Evolutionary conservation across 2,113 vertebrate species (phyloP), one percentile per base, ranked within the genome.

Genomic region (Leuciscus idus): DNA sequence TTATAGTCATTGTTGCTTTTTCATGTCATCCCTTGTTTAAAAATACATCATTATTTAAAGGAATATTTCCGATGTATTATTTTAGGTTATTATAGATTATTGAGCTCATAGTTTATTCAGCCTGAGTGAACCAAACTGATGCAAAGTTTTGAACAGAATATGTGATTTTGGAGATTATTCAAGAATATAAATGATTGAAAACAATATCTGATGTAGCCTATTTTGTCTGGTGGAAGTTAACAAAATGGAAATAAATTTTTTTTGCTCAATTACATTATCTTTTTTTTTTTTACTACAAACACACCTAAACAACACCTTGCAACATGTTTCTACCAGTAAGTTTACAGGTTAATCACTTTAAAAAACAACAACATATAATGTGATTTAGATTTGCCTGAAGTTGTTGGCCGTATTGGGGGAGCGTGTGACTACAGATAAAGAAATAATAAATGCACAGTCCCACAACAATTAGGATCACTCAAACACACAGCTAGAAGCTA

Each of bases 391-490:
- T 95, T 77, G 94, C 92, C 93, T 91, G 87, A 90, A 94, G 95
- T 95, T 94, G 93, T 96, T 75, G 43, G 43, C 3, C 0, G 5
- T 95, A 95, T 95, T 94, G 94, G 91, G 70, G 85, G 94, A 95
- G 93, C 93, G 94, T 93, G 43, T 92, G 92, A 91, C 93, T 91
- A 88, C 86, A 95, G 95, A 96, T 96, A 92, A 92, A 92, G 93
- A 92, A 95, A 92, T 93, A 90, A 93, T 85, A 94, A 92, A 93
- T 90, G 91, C 80, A 36, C 4, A 33, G 93, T 93, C 93, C 94
- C 91, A 88, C 91, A 36, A 94, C 96, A 96, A 96, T 96, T 97
- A 96, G 88, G 90, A 91, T 94, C 95, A 95, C 93, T 96, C 93
- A 95, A 95, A 95, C 96, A 92, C 94, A 88, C 92, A 92, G 84